Base-by-base conservation (phyloP, 2,888 invertebrate genomes). In the Sphaeridia pumilis region DNA sequence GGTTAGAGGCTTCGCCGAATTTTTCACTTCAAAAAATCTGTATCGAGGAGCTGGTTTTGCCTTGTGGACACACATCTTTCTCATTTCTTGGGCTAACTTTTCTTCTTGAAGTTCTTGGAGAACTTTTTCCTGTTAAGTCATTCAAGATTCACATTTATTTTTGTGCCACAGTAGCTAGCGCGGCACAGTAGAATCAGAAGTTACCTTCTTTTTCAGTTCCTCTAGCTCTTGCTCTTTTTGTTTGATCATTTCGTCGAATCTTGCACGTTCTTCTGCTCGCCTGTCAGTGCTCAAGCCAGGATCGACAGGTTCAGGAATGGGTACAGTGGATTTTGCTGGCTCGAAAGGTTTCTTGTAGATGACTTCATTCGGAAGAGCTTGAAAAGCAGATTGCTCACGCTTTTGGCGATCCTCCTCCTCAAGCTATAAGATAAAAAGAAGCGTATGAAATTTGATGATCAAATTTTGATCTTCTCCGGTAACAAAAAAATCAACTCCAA, bases 211-310 rank as follows among this genome's bases (percentile, higher is more conserved):
- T 10, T 71, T 57, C 58, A 68, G 71, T 50, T 75, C 74, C 45
- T 71, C 72, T 50, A 77, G 73, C 56, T 77, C 75, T 44, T 74
- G 74, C 58, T 78, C 77, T 65, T 75, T 78, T 14, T 65, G 64
- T 14, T 68, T 69, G 2, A 78, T 59, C 38, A 70, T 69, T 28
- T 74, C 71, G 1, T 83, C 79, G 70, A 78, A 83, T 36, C 72
- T 74, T 43, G 75, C 75, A 28, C 83, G 70, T 55, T 82, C 78
- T 12, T 71, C 74, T 0, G 80, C 79, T 52, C 85, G 70, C 56
- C 75, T 75, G 53, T 81, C 79, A 1, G 82, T 80, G 46, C 77
- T 77, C n/a, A 85, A 68, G 3, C 74, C 70, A 69, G 83, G 78
- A 28, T 78, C 78, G 12, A 69, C 69, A 2, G 70, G 66, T 49